These are phyloP conservation scores for Mirza zaza DNA, from an alignment of 2,113 vertebrate species.

Conservation along the genomic window DNA sequence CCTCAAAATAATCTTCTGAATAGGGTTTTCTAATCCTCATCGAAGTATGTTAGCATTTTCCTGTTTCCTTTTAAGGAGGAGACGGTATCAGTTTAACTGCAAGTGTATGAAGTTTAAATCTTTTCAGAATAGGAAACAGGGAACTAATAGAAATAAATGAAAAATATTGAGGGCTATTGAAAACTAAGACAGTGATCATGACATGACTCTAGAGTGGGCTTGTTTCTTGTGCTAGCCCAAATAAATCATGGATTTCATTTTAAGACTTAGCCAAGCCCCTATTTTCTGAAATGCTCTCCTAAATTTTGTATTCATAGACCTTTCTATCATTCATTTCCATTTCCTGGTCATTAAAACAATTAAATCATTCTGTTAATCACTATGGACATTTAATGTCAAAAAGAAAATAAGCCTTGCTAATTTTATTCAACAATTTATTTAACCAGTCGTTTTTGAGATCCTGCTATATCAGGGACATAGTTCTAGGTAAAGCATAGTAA, in stretches of 20 bases:
- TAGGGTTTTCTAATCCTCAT: neutral
- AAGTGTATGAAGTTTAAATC: neutral
- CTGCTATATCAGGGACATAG: too few relatives aligned
- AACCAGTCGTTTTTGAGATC: neutral
- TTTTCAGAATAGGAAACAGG: neutral
- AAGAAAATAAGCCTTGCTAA: neutral
- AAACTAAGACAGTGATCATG: neutral
- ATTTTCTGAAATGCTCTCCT: neutral
- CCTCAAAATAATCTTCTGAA: conserved; percentile 1
- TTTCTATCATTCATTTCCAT: neutral
- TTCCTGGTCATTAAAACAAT: neutral
- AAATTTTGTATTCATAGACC: neutral
- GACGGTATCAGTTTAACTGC: neutral
- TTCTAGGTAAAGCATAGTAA: neutral
- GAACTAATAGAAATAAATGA: neutral
- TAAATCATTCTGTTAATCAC: neutral
- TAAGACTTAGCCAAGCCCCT: neutral
- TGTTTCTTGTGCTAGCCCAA: neutral
- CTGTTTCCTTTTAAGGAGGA: neutral
- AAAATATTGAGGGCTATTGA: neutral
- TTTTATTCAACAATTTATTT: neutral
- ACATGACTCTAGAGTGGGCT: neutral
- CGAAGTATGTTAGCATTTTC: neutral
- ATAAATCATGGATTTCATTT: neutral
- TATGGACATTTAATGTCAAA: neutral